phyloP scores from a whole-genome alignment of 2,113 vertebrate species.

The Sigmodon hispidus region DNA sequence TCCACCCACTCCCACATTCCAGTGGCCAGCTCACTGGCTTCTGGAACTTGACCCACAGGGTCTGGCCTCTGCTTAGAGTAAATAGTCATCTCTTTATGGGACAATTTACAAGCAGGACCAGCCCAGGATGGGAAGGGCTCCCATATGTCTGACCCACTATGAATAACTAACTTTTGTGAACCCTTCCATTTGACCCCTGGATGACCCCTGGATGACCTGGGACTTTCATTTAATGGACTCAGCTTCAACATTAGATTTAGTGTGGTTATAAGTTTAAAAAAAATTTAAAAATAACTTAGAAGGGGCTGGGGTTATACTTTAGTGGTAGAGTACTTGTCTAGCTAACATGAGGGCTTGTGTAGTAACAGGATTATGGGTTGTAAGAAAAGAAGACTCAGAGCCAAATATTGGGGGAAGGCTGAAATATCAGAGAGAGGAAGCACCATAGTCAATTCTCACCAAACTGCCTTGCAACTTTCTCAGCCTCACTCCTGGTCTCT shows the following conservation, averaged over 20 bases:
- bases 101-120: conserved; percentile 3
- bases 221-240: not conserved
- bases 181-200: conserved; percentile 41
- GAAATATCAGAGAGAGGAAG: no score
- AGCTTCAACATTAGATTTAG: not conserved
- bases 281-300: not conserved
- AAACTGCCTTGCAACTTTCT: no score
- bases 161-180: not conserved
- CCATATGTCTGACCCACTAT: not conserved
- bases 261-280: not conserved
- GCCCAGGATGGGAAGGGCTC: conserved; percentile 32
- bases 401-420: no score
- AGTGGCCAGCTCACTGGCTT: conserved; percentile 63
- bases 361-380: no score
- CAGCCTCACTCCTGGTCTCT: no score
- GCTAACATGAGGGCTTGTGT: not conserved
- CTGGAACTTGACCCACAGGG: conserved; percentile 33
- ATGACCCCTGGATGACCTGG: conserved; percentile 45
- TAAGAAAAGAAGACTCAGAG: no score
- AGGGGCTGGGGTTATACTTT: not conserved
- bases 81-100: conserved; percentile 63
- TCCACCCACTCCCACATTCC: conserved; percentile 73
- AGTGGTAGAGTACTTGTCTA: not conserved
- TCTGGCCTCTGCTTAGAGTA: conserved; percentile 55
- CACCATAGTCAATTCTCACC: no score